Percentiles rank a stretch among this genome's conserved stretches.
Evolutionary conservation across 2,113 vertebrate species (phyloP).

Genomic region (Lampris incognitus): DNA sequence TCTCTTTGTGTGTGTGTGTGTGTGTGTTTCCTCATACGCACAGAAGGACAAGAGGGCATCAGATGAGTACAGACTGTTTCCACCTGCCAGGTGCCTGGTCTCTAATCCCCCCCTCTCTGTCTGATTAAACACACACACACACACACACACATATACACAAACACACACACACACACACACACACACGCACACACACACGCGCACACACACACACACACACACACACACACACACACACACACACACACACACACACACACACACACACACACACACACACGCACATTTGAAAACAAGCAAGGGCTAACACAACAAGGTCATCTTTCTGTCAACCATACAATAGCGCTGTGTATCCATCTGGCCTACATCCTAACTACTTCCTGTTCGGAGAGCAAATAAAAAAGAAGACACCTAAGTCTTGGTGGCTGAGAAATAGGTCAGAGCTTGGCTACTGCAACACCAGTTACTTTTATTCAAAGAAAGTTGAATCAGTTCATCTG

Average conservation of each 20-base stretch:
- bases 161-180: constrained; percentile 18
- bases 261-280: constrained; percentile 15
- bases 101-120: constrained; percentile 79
- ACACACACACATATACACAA: constrained; percentile 32
- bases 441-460: neutral
- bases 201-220: constrained; percentile 61
- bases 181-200: constrained; percentile 11
- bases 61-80: constrained; percentile 78
- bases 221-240: constrained; percentile 41
- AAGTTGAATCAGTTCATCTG: too few relatives aligned
- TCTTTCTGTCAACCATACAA: constrained; percentile 78
- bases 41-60: constrained; percentile 70
- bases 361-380: constrained; percentile 72
- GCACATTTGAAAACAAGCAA: neutral
- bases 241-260: constrained; percentile 5
- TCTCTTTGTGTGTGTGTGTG: constrained; percentile 33
- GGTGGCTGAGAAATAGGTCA: constrained; percentile 20
- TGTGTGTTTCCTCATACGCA: neutral
- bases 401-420: constrained; percentile 33
- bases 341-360: constrained; percentile 75
- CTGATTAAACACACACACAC: constrained; percentile 77
- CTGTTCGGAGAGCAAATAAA: constrained; percentile 64
- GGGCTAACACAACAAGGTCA: constrained; percentile 70
- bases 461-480: neutral
- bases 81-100: constrained; percentile 79